Base-by-base conservation (phyloP, 2,113 vertebrate species). In the Psophia crepitans region DNA sequence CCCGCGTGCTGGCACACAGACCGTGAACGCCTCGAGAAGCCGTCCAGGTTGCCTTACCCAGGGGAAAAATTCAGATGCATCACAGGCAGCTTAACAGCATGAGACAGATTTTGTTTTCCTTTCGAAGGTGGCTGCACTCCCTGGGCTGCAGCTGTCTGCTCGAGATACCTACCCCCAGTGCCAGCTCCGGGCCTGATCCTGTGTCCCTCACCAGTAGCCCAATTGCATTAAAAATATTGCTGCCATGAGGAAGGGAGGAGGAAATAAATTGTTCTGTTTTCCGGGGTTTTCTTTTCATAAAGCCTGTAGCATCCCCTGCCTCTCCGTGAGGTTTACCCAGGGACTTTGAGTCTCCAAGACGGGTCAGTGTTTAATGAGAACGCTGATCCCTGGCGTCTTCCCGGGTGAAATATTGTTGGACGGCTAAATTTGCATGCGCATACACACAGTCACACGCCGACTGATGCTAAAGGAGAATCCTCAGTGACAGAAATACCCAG, bases 71-170 rank as follows among this genome's bases (percentile, higher is more conserved):
- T 73, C 71, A 30, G 61, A 41, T n/a, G 90, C 78, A 53, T 79
- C 8, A 5, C 41, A 48, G 74, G 75, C 75, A 80, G 58, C 44
- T 70, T 94, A 93, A 86, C 64, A 77, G 73, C 57, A 10, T 32
- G 7, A 86, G 80, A 53, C 79, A 89, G 83, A 68, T 93, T 93
- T 78, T 95, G 68, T 84, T 95, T 84, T 84, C 43, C 39, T 56
- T 53, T 56, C 0, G 0, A 44, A 87, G 32, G 73, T 0, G 2
- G 37, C n/a, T 0, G 1, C 14, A 3, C 43, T 95, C 46, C 23
- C 74, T 35, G 84, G 56, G 53, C 82, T 76, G 78, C 81, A 89
- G 84, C 81, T 89, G 58, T 74, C 71, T 80, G 41, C 64, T 83
- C 0, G 0, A 83, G 79, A 70, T 43, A 61, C 71, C 78, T 9